Conservation (phyloP, 2,888 invertebrate genomes). For the Eilema caniola region DNA sequence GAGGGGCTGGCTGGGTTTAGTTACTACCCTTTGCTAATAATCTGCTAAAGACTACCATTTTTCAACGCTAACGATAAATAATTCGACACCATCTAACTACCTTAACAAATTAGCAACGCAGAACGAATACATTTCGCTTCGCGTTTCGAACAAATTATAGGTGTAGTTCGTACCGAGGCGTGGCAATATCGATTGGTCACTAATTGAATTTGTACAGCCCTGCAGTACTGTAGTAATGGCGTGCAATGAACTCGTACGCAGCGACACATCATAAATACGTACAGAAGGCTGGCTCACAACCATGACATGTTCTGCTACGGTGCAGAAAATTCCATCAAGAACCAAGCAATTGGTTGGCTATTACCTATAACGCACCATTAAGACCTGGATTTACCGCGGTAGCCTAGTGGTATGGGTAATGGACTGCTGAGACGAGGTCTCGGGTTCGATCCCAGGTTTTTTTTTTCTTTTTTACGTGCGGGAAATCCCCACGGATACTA, state of each 20-base stretch:
- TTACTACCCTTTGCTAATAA: no score
- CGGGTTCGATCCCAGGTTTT: no score
- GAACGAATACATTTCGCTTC: slow-evolving; percentile 6
- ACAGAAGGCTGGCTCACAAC: neutral
- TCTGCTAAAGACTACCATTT: neutral
- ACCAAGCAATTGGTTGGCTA: no score
- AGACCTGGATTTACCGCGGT: no score
- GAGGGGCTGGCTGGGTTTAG: neutral
- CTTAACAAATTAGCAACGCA: neutral
- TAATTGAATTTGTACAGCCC: slow-evolving; percentile 41
- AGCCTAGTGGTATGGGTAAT: no score
- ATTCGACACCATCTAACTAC: neutral
- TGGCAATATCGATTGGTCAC: slow-evolving; percentile 39
- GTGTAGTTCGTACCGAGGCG: slow-evolving; percentile 21
- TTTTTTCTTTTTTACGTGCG: no score
- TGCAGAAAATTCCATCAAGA: no score
- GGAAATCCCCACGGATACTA: no score
- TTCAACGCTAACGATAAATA: neutral
- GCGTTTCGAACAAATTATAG: neutral
- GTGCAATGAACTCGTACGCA: slow-evolving; percentile 35
- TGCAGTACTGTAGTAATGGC: slow-evolving; percentile 8
- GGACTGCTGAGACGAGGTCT: no score
- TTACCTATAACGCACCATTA: no score
- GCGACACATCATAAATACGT: neutral
- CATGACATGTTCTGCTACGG: no score